These are phyloP conservation scores for Sylvilagus floridanus DNA, from an alignment of 2,797 vertebrate genomes.

Conservation along the genomic window DNA sequence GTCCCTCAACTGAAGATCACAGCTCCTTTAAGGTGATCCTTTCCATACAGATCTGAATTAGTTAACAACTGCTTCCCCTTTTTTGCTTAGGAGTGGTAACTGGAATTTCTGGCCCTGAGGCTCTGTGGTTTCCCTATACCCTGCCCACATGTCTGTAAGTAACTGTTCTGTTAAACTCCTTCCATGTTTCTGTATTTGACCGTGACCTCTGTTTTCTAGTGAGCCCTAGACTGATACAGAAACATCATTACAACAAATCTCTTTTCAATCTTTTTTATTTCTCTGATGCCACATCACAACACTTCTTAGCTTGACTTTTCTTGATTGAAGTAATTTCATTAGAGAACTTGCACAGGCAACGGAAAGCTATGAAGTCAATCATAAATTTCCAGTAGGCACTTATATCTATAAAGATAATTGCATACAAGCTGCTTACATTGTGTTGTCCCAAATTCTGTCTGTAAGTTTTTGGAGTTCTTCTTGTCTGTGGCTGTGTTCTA, in stretches of 20 bases:
- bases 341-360: neutral
- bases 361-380: slow-evolving; percentile 50
- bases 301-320: slow-evolving; percentile 42
- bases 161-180: neutral
- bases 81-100: neutral
- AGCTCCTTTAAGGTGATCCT: neutral
- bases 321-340: slow-evolving; percentile 3
- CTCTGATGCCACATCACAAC: slow-evolving; percentile 56
- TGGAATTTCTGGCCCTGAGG: neutral
- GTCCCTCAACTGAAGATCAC: neutral
- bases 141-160: neutral
- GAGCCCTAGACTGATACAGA: slow-evolving; percentile 52
- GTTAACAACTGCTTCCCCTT: neutral
- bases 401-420: slow-evolving; percentile 7
- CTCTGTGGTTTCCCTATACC: neutral
- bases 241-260: slow-evolving; percentile 17
- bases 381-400: neutral
- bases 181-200: neutral
- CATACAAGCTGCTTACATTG: neutral
- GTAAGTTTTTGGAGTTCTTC: neutral
- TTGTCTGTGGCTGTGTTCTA: neutral
- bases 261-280: slow-evolving; percentile 50
- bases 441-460: neutral
- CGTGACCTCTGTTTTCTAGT: neutral
- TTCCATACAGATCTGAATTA: neutral